Conservation (phyloP, 2,888 invertebrate species). For the Lasius platythorax region DNA sequence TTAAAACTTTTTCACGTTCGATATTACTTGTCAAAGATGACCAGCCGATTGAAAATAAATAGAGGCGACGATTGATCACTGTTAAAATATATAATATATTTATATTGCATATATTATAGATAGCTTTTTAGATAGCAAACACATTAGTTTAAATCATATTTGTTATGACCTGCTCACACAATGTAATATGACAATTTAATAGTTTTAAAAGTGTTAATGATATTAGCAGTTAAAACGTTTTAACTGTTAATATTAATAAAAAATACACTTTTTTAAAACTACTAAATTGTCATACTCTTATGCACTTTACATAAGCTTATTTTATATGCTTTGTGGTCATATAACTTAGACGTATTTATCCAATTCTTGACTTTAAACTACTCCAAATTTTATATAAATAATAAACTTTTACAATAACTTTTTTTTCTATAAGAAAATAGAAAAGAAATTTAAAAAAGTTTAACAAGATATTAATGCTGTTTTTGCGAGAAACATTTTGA, state of each 20-base stretch:
- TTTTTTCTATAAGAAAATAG: not conserved
- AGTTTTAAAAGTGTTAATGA: not conserved
- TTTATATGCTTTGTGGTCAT: not conserved
- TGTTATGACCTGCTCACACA: not conserved
- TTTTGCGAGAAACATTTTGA: not conserved
- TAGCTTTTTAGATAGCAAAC: not conserved
- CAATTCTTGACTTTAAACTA: no score
- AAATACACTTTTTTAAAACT: no score
- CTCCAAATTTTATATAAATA: no score
- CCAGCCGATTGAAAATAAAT: not conserved
- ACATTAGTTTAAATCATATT: not conserved
- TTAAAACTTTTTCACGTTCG: conserved; percentile 4
- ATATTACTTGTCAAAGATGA: conserved; percentile 11
- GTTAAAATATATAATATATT: no score
- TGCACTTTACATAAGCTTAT: not conserved
- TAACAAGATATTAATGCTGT: not conserved
- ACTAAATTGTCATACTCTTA: not conserved
- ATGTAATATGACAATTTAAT: conserved; percentile 1
- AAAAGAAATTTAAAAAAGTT: not conserved
- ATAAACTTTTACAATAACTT: not conserved
- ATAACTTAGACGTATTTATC: not conserved
- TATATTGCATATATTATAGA: not conserved
- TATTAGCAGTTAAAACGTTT: no score
- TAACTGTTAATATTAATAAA: no score
- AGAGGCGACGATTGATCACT: not conserved